Evolutionary conservation across 2,113 vertebrate genomes (phyloP).

Genomic region (Helogale parvula): DNA sequence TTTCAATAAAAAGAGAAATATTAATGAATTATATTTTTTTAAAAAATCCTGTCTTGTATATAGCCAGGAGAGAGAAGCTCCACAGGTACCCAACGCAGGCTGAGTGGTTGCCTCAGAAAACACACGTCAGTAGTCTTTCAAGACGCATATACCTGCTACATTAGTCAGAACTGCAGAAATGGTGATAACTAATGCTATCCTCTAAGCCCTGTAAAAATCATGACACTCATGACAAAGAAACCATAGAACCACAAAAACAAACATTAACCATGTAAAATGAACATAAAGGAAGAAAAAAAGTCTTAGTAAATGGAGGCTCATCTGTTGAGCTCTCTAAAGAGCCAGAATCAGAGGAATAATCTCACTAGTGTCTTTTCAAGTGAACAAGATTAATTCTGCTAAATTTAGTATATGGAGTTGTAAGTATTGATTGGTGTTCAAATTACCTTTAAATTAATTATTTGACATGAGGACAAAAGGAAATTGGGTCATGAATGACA

Average conservation of each 20-base stretch:
- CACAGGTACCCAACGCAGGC: neutral
- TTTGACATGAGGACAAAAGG: neutral
- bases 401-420: neutral
- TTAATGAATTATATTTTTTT: neutral
- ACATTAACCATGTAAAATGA: neutral
- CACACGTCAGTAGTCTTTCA: neutral
- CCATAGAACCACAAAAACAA: neutral
- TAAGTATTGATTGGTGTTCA: neutral
- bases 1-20: neutral
- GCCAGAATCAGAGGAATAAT: neutral
- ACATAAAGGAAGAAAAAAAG: neutral
- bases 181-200: neutral
- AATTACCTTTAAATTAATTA: neutral
- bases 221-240: neutral
- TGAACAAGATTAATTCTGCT: neutral
- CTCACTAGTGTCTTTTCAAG: neutral
- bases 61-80: neutral
- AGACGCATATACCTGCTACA: neutral
- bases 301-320: neutral
- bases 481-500: neutral
- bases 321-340: neutral
- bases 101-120: neutral
- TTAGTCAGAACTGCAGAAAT: neutral
- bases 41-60: neutral
- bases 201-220: neutral